These are phyloP conservation scores for Hirtodrosophila histrioides DNA, from an alignment of 2,888 invertebrate species.

Conservation along the genomic window DNA sequence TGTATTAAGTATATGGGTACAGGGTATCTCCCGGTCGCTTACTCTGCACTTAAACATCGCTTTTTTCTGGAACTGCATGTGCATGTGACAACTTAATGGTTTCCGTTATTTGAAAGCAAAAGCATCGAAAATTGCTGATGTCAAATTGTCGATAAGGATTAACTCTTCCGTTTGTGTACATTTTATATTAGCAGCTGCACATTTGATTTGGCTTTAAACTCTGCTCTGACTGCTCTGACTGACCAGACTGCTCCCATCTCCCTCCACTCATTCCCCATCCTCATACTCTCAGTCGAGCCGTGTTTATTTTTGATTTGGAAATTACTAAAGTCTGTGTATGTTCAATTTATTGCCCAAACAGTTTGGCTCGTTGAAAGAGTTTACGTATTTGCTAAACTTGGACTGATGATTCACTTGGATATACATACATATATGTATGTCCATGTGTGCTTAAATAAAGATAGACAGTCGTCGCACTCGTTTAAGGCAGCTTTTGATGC, in stretches of 20 bases:
- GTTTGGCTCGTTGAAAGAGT: conserved; percentile 15
- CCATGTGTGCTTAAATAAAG: neutral
- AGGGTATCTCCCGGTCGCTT: conserved; percentile 17
- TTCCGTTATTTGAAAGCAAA: conserved; percentile 79
- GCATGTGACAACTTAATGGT: conserved; percentile 79
- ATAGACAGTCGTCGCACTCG: too few relatives aligned
- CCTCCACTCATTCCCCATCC: neutral
- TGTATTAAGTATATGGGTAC: neutral
- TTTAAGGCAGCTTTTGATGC: too few relatives aligned
- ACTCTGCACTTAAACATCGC: neutral
- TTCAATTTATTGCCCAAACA: conserved; percentile 74
- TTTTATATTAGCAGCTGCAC: conserved; percentile 74
- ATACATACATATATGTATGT: too few relatives aligned
- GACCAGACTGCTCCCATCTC: conserved; percentile 3
- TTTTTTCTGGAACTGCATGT: conserved; percentile 38
- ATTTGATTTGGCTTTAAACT: conserved; percentile 68
- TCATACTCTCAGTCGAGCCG: neutral
- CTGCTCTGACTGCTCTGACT: conserved; percentile 14
- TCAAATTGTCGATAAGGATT: conserved; percentile 80
- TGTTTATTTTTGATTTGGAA: conserved; percentile 71
- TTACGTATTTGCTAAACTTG: conserved; percentile 17
- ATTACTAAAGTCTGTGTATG: conserved; percentile 60
- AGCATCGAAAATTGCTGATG: conserved; percentile 79
- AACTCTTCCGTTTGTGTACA: conserved; percentile 77
- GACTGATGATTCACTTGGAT: conserved; percentile 12